Evolutionary conservation across 2,888 invertebrate genomes (phyloP).

Genomic region (Phortica okadai): DNA sequence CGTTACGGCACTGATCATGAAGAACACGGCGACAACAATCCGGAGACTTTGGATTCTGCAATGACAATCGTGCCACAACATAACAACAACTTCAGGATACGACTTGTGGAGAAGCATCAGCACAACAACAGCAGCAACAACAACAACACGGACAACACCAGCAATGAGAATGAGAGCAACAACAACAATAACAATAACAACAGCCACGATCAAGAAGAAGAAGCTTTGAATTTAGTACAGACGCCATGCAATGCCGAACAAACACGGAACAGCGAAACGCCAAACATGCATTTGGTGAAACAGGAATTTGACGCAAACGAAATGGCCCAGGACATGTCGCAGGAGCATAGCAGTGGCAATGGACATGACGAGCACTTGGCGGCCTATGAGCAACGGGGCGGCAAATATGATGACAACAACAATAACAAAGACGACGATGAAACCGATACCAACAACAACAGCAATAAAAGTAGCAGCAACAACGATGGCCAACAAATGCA

Average conservation of each 20-base stretch:
- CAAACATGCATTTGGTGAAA: constrained; percentile 61
- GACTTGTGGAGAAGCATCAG: constrained; percentile 69
- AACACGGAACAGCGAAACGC: constrained; percentile 50
- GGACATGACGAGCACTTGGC: constrained; percentile 55
- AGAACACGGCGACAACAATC: constrained; percentile 60
- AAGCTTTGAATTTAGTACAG: constrained; percentile 75
- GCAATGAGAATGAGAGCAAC: constrained; percentile 47
- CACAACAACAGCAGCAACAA: constrained; percentile 57
- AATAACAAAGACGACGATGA: constrained; percentile 60
- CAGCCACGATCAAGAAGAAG: constrained; percentile 61
- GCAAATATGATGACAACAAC: constrained; percentile 66
- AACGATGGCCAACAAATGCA: constrained; percentile 45
- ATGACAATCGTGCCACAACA: constrained; percentile 57
- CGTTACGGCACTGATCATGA: constrained; percentile 60
- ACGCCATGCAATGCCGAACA: constrained; percentile 52
- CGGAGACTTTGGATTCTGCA: constrained; percentile 57
- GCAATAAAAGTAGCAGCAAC: constrained; percentile 46
- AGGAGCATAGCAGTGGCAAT: constrained; percentile 47
- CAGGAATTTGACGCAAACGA: constrained; percentile 51
- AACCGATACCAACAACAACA: constrained; percentile 67
- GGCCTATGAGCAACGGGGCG: constrained; percentile 54
- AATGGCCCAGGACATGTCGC: constrained; percentile 36
- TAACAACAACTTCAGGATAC: constrained; percentile 70
- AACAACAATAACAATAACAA: constrained; percentile 44
- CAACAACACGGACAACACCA: constrained; percentile 61